A percentile compares a stretch with the other conserved stretches of the same genome.
Conservation (phyloP, 2,113 vertebrate genomes). For the Corythornis vintsioides region DNA sequence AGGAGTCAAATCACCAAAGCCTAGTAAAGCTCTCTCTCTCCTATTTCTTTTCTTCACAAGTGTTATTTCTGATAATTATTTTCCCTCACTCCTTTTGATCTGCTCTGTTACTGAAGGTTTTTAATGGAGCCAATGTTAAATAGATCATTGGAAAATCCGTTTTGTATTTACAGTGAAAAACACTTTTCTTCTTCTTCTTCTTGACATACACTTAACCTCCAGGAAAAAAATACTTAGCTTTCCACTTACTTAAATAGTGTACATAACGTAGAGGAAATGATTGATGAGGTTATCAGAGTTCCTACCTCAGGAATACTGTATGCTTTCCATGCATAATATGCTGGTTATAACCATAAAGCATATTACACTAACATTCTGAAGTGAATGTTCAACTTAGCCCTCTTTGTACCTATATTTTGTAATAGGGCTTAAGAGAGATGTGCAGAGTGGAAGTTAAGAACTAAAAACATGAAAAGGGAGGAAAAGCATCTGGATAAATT, state of each 20-base stretch:
- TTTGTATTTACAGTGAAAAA: conserved; percentile 45
- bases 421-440: not conserved
- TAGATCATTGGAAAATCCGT: conserved; percentile 41
- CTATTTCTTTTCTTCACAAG: not conserved
- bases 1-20: not conserved
- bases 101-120: not conserved
- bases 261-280: not conserved
- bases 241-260: conserved; percentile 38
- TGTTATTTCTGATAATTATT: conserved; percentile 38
- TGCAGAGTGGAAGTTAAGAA: not conserved
- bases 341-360: not conserved
- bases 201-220: conserved; percentile 48
- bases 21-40: not conserved
- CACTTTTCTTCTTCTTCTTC: conserved; percentile 31
- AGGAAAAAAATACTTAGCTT: conserved; percentile 50
- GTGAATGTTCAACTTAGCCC: not conserved
- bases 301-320: conserved; percentile 1
- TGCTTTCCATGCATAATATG: conserved; percentile 17
- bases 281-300: conserved; percentile 49
- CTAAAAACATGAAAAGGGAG: not conserved
- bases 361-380: not conserved
- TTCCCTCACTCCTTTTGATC: not conserved
- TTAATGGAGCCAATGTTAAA: conserved; percentile 55
- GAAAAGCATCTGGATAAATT: not conserved
- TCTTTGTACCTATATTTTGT: not conserved